Evolutionary conservation across 1,140 invertebrate genomes (phyloP).

Genomic region (Sinonovacula constricta): DNA sequence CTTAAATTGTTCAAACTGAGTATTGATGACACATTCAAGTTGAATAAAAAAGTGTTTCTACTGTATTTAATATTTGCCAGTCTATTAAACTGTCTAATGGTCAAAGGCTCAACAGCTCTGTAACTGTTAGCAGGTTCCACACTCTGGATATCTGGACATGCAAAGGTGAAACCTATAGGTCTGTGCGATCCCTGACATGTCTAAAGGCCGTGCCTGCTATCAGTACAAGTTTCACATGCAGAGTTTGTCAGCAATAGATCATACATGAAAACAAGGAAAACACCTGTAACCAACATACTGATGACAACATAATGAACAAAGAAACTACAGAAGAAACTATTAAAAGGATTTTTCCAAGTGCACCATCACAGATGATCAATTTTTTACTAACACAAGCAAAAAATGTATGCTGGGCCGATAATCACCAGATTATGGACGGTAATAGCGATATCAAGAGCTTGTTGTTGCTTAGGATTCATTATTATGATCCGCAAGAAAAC

Average conservation of each 20-base stretch:
- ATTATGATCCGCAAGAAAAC: no score
- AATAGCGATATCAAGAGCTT: no score
- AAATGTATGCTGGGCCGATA: no score
- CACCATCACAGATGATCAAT: no score
- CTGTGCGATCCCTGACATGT: conserved; percentile 1
- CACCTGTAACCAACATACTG: no score
- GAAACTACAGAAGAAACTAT: no score
- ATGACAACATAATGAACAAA: no score
- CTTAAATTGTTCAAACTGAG: background rate
- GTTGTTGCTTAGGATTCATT: no score
- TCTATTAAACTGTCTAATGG: conserved; percentile 12
- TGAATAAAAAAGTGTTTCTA: background rate
- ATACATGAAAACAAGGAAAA: background rate
- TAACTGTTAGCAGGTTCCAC: conserved; percentile 15
- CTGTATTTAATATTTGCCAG: background rate
- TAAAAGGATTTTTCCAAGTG: no score
- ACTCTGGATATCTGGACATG: background rate
- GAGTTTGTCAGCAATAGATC: background rate
- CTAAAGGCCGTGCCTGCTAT: background rate
- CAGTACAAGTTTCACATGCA: background rate
- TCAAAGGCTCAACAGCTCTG: background rate
- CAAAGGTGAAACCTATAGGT: background rate
- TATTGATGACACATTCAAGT: background rate
- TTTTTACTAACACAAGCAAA: no score
- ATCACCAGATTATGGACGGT: no score